Conservation (phyloP, 2,888 invertebrate species). For the Mallateleia sp. region DNA sequence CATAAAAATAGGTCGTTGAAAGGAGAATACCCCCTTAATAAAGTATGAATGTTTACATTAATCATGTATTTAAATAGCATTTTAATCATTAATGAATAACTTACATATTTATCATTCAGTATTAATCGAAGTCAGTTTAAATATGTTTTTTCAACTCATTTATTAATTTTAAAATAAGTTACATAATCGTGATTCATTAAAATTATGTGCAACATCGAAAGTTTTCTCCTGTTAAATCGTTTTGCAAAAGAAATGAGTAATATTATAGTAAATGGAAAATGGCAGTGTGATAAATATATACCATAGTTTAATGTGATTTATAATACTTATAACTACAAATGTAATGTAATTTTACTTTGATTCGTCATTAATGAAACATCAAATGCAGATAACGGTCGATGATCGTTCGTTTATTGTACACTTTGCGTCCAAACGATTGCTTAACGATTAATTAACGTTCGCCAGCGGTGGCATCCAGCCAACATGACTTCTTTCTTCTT, state of each 20-base stretch:
- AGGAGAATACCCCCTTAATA: no score
- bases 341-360: constrained; percentile 63
- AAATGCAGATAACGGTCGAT: constrained; percentile 65
- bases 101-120: no score
- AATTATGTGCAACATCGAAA: neutral
- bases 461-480: constrained; percentile 44
- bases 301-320: constrained; percentile 29
- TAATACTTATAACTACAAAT: constrained; percentile 53
- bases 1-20: no score
- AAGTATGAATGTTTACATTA: no score
- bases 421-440: constrained; percentile 65
- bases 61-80: no score
- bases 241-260: constrained; percentile 14
- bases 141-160: neutral
- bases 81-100: no score
- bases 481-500: constrained; percentile 42
- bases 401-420: constrained; percentile 71
- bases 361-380: constrained; percentile 62
- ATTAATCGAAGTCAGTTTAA: no score
- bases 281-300: constrained; percentile 22
- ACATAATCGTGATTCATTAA: neutral
- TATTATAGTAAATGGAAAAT: constrained; percentile 8
- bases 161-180: neutral
- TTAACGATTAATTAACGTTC: constrained; percentile 71
- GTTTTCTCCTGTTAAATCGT: neutral